phyloP scores from a whole-genome alignment of 2,797 vertebrate genomes.

The Bucorvus abyssinicus region DNA sequence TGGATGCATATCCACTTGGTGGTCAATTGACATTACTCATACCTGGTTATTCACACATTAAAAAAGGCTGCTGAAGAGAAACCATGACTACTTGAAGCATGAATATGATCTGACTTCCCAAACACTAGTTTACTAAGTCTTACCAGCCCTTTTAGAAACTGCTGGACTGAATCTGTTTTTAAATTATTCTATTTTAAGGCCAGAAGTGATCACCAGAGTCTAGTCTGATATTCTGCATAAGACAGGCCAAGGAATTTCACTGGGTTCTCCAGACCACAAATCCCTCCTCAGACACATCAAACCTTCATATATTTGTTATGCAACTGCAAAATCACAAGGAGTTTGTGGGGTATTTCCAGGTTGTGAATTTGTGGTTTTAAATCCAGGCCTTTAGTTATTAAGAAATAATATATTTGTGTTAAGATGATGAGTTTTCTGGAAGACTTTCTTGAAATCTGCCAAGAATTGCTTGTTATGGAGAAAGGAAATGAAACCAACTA shows the following conservation, averaged over 20 bases:
- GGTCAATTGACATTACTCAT: background rate
- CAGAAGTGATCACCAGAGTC: slow-evolving; percentile 27
- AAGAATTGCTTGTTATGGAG: background rate
- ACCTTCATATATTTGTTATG: slow-evolving; percentile 25
- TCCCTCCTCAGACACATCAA: slow-evolving; percentile 26
- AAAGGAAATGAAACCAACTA: background rate
- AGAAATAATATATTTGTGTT: background rate
- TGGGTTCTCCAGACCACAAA: slow-evolving; percentile 56
- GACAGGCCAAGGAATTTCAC: slow-evolving; percentile 45
- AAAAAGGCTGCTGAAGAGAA: background rate
- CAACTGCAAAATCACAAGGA: slow-evolving; percentile 17
- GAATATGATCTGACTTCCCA: slow-evolving; percentile 24
- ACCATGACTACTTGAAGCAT: background rate
- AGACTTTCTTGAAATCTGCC: background rate
- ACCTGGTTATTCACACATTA: background rate
- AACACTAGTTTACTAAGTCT: slow-evolving; percentile 39
- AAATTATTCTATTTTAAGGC: slow-evolving; percentile 56
- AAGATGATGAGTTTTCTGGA: background rate
- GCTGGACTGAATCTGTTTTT: slow-evolving; percentile 53
- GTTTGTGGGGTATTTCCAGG: background rate
- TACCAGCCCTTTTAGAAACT: slow-evolving; percentile 57
- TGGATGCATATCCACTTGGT: background rate
- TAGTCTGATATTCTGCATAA: slow-evolving; percentile 34
- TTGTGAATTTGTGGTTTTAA: slow-evolving; percentile 37
- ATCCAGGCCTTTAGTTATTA: background rate